phyloP scores from a whole-genome alignment of 2,797 vertebrate species.

The Chiloscyllium punctatum region DNA sequence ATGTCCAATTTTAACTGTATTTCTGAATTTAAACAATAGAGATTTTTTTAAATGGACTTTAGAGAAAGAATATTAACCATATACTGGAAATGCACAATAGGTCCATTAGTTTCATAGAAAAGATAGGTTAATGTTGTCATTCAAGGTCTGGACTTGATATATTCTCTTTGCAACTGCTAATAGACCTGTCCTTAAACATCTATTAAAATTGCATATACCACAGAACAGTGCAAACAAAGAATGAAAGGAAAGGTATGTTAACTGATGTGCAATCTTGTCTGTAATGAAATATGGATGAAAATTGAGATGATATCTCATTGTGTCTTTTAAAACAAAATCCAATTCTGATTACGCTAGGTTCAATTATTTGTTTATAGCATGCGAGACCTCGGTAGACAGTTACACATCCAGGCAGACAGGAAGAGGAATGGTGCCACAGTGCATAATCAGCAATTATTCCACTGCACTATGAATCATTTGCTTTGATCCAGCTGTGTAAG shows the following conservation, averaged over 20 bases:
- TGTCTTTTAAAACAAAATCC: neutral
- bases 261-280: neutral
- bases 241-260: neutral
- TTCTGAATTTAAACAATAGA: neutral
- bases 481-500: neutral
- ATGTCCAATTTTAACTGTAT: neutral
- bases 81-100: neutral
- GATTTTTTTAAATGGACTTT: neutral
- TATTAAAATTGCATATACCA: neutral
- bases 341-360: neutral
- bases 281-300: neutral
- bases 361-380: neutral
- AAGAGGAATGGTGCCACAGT: neutral
- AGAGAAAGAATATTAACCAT: neutral
- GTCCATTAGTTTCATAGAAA: neutral
- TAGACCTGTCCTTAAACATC: neutral
- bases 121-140: neutral
- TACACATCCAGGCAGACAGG: neutral
- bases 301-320: neutral
- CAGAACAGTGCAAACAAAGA: neutral
- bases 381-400: neutral
- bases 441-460: constrained; percentile 11
- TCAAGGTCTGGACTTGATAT: neutral
- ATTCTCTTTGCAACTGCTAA: neutral
- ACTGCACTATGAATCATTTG: neutral